Base-by-base conservation (phyloP, 2,888 invertebrate species). In the Cheilosia grossa region DNA sequence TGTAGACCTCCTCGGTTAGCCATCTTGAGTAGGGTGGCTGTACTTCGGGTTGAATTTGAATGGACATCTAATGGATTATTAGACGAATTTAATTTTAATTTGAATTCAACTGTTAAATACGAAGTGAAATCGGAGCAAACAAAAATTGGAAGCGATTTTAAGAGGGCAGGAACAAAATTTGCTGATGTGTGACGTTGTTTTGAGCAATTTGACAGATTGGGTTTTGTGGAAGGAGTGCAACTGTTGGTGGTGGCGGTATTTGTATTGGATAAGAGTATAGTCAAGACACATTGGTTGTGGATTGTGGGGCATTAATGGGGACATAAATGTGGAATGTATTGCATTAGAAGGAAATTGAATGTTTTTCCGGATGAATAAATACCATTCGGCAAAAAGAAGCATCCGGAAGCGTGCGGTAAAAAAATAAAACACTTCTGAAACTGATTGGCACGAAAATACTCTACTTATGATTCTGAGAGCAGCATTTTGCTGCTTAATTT, bases 1-100 rank as follows among this genome's bases (percentile, higher is more conserved):
- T 90, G 59, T 91, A 91, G 3, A 91, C 91, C 30, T 91, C 91
- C 66, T 91, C 91, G 9, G 91, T 91, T 1, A 91, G 86, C 91
- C 91, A 91, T 19, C 91, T 89, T 2, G 91, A 89, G 2, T 89
- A 89, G n/a, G 74, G n/a, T 66, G 83, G 53, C 17, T 64, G 69
- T 13, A 53, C 30, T 37, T 83, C 82, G 30, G 66, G 56, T 27
- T 56, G 70, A 19, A 66, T 58, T 30, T 51, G 66, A 21, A 66
- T 61, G 1, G 72, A 40, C 69, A 70, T 69, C 37, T 40, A 51
- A 27, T n/a, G 3, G 1, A n/a, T n/a, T 13, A 5, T 13, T 5
- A 1, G 33, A 37, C 19, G 2, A 33, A 51, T 24, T n/a, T 4
- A 21, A 30, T 54, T 30, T 27, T 64, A 15, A 30, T 82, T 70